phyloP scores from a whole-genome alignment of 1,140 invertebrate genomes.

The Arctopsyche grandis region DNA sequence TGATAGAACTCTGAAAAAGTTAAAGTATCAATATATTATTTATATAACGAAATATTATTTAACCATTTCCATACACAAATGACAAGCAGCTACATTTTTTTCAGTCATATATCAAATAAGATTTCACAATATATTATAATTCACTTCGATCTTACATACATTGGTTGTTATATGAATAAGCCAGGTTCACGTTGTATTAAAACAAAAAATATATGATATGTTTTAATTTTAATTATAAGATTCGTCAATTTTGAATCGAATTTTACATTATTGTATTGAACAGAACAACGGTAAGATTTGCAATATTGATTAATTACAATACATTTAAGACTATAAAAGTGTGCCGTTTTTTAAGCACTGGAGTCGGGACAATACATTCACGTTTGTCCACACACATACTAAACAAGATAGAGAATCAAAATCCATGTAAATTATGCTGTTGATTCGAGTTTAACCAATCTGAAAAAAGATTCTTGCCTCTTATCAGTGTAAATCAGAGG shows the following conservation, averaged over 20 bases:
- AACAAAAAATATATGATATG: conserved; percentile 17
- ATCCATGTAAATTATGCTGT: conserved; percentile 8
- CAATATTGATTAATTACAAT: neutral
- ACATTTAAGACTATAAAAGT: neutral
- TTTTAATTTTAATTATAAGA: conserved; percentile 19
- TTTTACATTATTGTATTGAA: too few relatives aligned
- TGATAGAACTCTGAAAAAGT: too few relatives aligned
- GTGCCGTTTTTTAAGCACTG: neutral
- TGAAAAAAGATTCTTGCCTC: conserved; percentile 17
- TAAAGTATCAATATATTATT: too few relatives aligned
- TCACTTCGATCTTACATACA: neutral
- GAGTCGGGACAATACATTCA: neutral
- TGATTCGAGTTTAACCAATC: neutral
- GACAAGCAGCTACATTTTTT: too few relatives aligned
- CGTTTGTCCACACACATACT: neutral
- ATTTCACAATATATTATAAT: too few relatives aligned
- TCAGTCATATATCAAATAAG: too few relatives aligned
- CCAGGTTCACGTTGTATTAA: neutral
- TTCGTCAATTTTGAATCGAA: neutral
- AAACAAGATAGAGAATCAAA: neutral
- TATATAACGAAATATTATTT: too few relatives aligned
- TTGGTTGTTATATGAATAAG: neutral
- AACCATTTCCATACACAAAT: too few relatives aligned
- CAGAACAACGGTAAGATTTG: too few relatives aligned
- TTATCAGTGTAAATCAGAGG: conserved; percentile 2